Evolutionary conservation across 2,797 vertebrate genomes (phyloP).

Genomic region (Sebastes trivittatus): DNA sequence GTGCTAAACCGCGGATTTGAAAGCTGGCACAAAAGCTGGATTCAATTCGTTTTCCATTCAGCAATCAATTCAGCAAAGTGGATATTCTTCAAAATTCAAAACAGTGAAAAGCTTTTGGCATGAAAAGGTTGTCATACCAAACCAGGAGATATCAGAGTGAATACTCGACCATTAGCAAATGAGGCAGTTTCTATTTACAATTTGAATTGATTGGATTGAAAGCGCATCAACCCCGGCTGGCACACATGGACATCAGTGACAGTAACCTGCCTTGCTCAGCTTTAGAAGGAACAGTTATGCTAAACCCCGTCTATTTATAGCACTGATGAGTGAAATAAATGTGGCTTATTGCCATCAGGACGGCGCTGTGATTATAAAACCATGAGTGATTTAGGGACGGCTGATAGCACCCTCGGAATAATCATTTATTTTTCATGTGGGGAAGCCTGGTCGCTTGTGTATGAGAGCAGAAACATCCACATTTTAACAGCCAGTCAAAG

Average conservation of each 20-base stretch:
- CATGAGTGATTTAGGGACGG: slow-evolving; percentile 47
- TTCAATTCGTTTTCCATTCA: slow-evolving; percentile 48
- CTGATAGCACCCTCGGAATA: slow-evolving; percentile 45
- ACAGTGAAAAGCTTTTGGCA: slow-evolving; percentile 41
- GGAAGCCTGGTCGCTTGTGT: not conserved
- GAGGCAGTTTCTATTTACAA: slow-evolving; percentile 48
- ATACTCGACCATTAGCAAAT: slow-evolving; percentile 56
- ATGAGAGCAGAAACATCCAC: slow-evolving; percentile 19
- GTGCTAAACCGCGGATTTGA: slow-evolving; percentile 42
- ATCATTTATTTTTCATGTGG: slow-evolving; percentile 47
- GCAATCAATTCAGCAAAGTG: slow-evolving; percentile 57
- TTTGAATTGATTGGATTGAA: slow-evolving; percentile 51
- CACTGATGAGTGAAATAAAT: slow-evolving; percentile 53
- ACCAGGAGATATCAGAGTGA: slow-evolving; percentile 37
- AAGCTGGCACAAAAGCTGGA: slow-evolving; percentile 53
- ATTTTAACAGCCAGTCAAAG: slow-evolving; percentile 52
- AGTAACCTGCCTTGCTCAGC: slow-evolving; percentile 30
- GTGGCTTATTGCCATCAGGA: slow-evolving; percentile 48
- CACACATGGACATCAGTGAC: slow-evolving; percentile 27
- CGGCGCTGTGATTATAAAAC: slow-evolving; percentile 48
- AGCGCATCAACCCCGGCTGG: slow-evolving; percentile 34
- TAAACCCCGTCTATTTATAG: slow-evolving; percentile 57
- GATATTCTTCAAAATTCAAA: slow-evolving; percentile 51
- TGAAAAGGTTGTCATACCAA: slow-evolving; percentile 45
- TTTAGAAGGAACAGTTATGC: slow-evolving; percentile 27